phyloP scores from a whole-genome alignment of 2,113 vertebrate genomes.

The Rousettus leschenaultii region DNA sequence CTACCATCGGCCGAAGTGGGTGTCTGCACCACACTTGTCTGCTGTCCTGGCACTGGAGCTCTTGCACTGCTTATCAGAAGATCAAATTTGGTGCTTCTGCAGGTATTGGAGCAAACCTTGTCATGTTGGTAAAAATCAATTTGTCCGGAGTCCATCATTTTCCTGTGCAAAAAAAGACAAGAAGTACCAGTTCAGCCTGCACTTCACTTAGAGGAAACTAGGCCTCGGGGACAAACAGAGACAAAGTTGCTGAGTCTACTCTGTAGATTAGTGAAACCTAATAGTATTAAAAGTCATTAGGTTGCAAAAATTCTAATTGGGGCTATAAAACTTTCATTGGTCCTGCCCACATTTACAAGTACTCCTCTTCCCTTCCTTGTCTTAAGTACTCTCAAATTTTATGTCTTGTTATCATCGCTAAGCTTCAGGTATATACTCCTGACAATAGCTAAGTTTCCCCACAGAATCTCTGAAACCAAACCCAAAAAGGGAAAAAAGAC shows the following conservation, averaged over 20 bases:
- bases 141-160: constrained; percentile 98
- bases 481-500: constrained; percentile 13
- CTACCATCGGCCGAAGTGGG: constrained; percentile 89
- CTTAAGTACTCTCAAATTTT: background rate
- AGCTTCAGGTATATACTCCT: background rate
- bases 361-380: background rate
- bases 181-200: constrained; percentile 44
- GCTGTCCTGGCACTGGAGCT: constrained; percentile 88
- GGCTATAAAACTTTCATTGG: constrained; percentile 6
- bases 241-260: background rate
- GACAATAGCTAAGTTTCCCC: background rate
- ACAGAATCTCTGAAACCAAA: constrained; percentile 32
- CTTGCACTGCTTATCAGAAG: constrained; percentile 92
- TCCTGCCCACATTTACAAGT: background rate
- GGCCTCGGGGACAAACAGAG: background rate
- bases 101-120: constrained; percentile 95
- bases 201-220: constrained; percentile 32
- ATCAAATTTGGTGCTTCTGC: constrained; percentile 96
- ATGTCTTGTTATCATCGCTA: background rate
- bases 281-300: background rate
- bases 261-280: background rate
- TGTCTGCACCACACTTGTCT: constrained; percentile 86
- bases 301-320: constrained; percentile 32
- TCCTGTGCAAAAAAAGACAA: constrained; percentile 82
- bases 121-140: constrained; percentile 97